These are phyloP conservation scores for Gadopsis bispinosus DNA, from an alignment of 2,797 vertebrate species.

Conservation along the genomic window DNA sequence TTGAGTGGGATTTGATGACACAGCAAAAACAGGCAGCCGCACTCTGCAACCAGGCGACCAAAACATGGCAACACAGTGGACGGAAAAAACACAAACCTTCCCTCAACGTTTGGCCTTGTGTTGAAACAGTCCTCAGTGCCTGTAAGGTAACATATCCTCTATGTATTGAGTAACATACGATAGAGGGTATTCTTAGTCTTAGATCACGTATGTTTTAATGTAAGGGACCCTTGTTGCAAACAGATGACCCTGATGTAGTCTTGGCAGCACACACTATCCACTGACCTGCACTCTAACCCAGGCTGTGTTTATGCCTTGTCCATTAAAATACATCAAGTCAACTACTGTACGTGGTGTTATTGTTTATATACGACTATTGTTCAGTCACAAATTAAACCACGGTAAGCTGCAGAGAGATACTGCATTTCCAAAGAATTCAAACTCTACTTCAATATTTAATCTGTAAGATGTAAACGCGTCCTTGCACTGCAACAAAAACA, in stretches of 20 bases:
- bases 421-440: neutral
- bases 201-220: neutral
- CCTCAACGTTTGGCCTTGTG: neutral
- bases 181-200: neutral
- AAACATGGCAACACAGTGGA: conserved; percentile 60
- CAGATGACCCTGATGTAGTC: neutral
- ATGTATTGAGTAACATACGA: neutral
- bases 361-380: neutral
- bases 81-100: conserved; percentile 46
- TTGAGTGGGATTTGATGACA: conserved; percentile 64
- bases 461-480: neutral
- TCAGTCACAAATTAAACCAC: neutral
- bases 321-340: neutral
- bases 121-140: too few species aligned
- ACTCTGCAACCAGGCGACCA: conserved; percentile 56
- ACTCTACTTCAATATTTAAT: neutral
- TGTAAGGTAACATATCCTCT: neutral
- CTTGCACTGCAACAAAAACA: conserved; percentile 12
- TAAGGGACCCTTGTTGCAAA: neutral
- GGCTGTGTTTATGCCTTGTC: neutral
- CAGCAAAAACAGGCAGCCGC: conserved; percentile 65
- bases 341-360: neutral
- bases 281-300: neutral
- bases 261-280: neutral
- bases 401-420: too few species aligned